phyloP scores from a whole-genome alignment of 1,140 invertebrate species.

The Chironomus tepperi region DNA sequence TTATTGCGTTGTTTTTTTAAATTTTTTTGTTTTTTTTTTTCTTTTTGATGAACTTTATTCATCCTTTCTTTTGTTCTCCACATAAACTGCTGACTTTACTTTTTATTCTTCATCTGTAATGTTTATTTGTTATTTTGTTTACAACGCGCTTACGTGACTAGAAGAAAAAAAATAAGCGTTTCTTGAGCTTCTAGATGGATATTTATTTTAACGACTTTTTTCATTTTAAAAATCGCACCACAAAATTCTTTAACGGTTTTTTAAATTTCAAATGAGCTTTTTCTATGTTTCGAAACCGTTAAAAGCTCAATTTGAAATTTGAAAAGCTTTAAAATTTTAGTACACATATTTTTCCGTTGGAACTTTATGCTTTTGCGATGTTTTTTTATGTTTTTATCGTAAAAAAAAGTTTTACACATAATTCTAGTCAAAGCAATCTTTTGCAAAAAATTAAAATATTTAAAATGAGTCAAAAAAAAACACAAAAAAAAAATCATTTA shows the following conservation, averaged over 20 bases:
- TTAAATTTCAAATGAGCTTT: background rate
- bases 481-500: constrained; percentile 26
- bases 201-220: no score
- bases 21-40: background rate
- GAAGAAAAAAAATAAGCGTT: background rate
- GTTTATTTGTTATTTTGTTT: constrained; percentile 5
- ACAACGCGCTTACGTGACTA: background rate
- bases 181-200: background rate
- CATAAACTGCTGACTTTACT: constrained; percentile 3
- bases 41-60: background rate
- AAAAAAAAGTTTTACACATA: constrained; percentile 17
- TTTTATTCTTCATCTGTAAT: constrained; percentile 1
- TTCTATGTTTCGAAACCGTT: background rate
- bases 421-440: background rate
- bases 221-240: background rate
- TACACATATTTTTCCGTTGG: background rate
- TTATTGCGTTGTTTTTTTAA: background rate
- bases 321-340: background rate
- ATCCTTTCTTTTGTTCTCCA: no score
- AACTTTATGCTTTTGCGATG: background rate
- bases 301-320: background rate
- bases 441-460: constrained; percentile 10
- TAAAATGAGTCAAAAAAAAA: constrained; percentile 25
- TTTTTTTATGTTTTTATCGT: constrained; percentile 6
- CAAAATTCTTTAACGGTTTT: constrained; percentile 2